A percentile compares a stretch with the other conserved stretches of the same genome.
These are phyloP conservation scores for Bucco capensis DNA, from an alignment of 2,113 vertebrate genomes.

Conservation along the genomic window DNA sequence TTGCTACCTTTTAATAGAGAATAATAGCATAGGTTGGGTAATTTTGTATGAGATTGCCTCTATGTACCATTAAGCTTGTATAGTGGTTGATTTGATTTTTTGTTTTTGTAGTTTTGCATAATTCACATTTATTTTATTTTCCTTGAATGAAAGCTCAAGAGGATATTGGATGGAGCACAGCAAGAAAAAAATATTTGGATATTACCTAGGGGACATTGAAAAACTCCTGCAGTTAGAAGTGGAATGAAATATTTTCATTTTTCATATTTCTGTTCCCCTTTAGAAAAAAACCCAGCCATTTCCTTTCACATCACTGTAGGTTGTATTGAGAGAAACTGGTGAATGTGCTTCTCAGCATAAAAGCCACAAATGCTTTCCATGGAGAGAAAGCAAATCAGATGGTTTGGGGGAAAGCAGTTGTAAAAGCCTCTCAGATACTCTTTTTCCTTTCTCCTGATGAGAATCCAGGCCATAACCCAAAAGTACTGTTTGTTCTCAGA, in stretches of 20 bases:
- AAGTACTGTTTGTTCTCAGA: conserved; percentile 17
- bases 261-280: neutral
- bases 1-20: neutral
- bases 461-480: neutral
- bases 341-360: fast-evolving
- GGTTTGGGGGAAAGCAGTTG: neutral
- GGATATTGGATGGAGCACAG: neutral
- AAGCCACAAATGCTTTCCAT: neutral
- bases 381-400: neutral
- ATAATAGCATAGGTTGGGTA: neutral
- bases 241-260: conserved; percentile 22
- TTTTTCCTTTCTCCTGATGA: neutral
- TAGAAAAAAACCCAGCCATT: neutral
- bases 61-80: neutral
- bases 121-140: neutral
- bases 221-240: conserved; percentile 35
- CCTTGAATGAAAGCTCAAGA: neutral
- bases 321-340: neutral
- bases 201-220: neutral
- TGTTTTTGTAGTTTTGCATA: neutral
- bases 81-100: neutral
- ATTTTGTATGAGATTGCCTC: neutral
- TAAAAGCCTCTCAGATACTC: neutral
- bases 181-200: conserved; percentile 6
- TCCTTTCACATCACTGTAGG: neutral